A percentile compares a stretch with the other conserved stretches of the same genome.
Evolutionary conservation across 1,140 invertebrate genomes (phyloP).

Genomic region (Lepidurus couesii): DNA sequence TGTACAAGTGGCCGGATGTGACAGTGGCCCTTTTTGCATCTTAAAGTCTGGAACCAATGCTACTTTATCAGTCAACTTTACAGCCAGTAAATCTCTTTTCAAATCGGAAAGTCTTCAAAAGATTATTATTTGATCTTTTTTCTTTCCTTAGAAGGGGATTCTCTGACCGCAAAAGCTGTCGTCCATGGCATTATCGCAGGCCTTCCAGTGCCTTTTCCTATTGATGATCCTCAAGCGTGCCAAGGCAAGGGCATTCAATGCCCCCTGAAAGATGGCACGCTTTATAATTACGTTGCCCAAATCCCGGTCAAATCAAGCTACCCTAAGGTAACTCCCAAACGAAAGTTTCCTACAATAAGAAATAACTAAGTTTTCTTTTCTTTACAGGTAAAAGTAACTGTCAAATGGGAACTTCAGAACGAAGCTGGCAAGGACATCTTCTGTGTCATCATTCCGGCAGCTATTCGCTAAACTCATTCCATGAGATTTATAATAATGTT

Average conservation of each 20-base stretch:
- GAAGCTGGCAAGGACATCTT: conserved; percentile 55
- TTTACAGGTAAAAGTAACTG: conserved; percentile 54
- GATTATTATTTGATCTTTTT: background rate
- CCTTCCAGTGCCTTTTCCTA: conserved; percentile 61
- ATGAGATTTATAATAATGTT: background rate
- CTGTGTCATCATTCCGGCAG: conserved; percentile 59
- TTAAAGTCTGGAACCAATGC: conserved; percentile 32
- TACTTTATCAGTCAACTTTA: conserved; percentile 31
- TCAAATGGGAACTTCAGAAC: conserved; percentile 65
- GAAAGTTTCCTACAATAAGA: background rate
- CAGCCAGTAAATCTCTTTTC: conserved; percentile 29
- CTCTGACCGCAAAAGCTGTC: conserved; percentile 50
- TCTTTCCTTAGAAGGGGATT: conserved; percentile 47
- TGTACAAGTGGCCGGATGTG: conserved; percentile 31
- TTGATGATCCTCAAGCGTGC: conserved; percentile 63
- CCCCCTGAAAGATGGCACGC: conserved; percentile 54
- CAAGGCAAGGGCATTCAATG: conserved; percentile 57
- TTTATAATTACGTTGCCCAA: conserved; percentile 54
- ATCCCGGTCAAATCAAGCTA: conserved; percentile 57
- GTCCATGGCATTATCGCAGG: conserved; percentile 64
- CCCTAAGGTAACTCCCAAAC: conserved; percentile 51
- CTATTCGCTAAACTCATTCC: conserved; percentile 30
- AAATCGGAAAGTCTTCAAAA: background rate
- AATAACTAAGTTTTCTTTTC: conserved; percentile 32
- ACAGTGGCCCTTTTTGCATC: conserved; percentile 28